These are phyloP conservation scores for Diarsia dahlii DNA, from an alignment of 2,888 invertebrate genomes.

Conservation along the genomic window DNA sequence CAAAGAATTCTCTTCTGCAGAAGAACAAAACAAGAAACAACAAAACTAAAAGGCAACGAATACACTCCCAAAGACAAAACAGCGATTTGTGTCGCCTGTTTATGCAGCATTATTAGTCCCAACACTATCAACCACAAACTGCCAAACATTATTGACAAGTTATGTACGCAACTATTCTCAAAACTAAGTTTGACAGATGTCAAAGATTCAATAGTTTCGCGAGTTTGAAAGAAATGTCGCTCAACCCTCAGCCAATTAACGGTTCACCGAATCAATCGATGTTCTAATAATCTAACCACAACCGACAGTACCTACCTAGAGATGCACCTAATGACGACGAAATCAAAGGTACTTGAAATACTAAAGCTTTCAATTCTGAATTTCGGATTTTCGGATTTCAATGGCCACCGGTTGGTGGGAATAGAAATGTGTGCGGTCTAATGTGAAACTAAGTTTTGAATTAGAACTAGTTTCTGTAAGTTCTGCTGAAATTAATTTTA, in stretches of 20 bases:
- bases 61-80: constrained; percentile 1
- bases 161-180: constrained; percentile 13
- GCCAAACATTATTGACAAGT: constrained; percentile 16
- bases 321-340: constrained; percentile 8
- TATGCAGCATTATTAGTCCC: constrained; percentile 10
- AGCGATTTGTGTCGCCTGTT: too few species aligned
- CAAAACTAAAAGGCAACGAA: neutral
- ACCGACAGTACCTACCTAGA: neutral
- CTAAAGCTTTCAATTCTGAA: neutral
- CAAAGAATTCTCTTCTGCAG: neutral
- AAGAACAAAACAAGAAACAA: too few species aligned
- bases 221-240: neutral
- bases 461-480: constrained; percentile 42
- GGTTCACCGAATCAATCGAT: constrained; percentile 30
- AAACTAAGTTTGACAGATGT: constrained; percentile 41
- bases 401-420: constrained; percentile 15
- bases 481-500: constrained; percentile 19
- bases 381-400: constrained; percentile 29
- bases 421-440: constrained; percentile 20
- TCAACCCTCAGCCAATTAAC: constrained; percentile 6
- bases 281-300: constrained; percentile 18
- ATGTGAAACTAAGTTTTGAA: constrained; percentile 27
- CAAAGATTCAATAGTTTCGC: constrained; percentile 16
- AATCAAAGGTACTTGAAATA: constrained; percentile 6
- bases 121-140: constrained; percentile 5